Evolutionary conservation across 2,113 vertebrate species (phyloP).

Genomic region (Nyctibius bracteatus): DNA sequence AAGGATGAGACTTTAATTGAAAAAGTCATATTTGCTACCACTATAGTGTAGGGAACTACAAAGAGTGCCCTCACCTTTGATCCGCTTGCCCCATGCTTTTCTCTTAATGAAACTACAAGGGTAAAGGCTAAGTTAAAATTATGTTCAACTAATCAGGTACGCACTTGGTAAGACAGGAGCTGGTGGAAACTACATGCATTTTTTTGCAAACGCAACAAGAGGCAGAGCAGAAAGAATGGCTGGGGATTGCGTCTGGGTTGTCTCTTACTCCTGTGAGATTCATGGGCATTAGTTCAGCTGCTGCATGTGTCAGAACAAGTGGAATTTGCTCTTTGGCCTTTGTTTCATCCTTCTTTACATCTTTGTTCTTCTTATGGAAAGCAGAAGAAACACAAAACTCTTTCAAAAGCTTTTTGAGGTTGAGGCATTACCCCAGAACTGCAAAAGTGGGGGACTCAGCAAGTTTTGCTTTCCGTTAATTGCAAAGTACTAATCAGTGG

Average conservation of each 20-base stretch:
- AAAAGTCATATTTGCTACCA: not conserved
- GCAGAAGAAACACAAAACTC: not conserved
- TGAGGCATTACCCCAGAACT: not conserved
- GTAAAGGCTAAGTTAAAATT: not conserved
- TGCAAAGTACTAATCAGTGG: not conserved
- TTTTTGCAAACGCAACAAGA: not conserved
- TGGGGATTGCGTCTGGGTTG: not conserved
- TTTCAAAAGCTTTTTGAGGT: not conserved
- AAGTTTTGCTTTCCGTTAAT: not conserved
- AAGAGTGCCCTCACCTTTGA: not conserved
- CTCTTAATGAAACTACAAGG: not conserved
- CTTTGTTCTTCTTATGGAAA: not conserved
- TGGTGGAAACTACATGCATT: not conserved
- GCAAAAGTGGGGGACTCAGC: not conserved
- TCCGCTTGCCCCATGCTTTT: not conserved
- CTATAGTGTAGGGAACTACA: not conserved
- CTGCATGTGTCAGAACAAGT: not conserved
- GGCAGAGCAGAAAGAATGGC: not conserved
- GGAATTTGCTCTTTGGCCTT: slow-evolving; percentile 24
- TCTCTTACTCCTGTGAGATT: not conserved
- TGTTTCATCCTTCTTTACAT: not conserved
- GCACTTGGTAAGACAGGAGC: not conserved
- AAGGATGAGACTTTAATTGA: not conserved
- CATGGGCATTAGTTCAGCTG: not conserved
- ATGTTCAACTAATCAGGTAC: not conserved